Percentiles rank a stretch among this genome's conserved stretches.
Evolutionary conservation across 2,113 vertebrate species (phyloP).

Genomic region (Thunnus maccoyii): DNA sequence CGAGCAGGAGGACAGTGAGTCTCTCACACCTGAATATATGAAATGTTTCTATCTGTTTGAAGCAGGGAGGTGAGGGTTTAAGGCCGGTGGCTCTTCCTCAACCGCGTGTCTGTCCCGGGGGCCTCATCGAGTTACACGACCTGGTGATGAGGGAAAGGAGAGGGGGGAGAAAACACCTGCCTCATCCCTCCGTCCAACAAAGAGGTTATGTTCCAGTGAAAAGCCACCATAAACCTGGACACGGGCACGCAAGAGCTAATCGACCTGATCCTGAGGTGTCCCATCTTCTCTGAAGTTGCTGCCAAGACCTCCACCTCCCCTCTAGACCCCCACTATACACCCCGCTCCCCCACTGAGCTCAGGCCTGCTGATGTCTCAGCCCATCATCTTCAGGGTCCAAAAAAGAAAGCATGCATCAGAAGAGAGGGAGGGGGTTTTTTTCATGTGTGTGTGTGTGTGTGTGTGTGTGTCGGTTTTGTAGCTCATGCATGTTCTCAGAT

Average conservation of each 20-base stretch:
- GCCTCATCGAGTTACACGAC: slow-evolving; percentile 72
- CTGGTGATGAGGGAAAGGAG: slow-evolving; percentile 18
- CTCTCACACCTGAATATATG: slow-evolving; percentile 71
- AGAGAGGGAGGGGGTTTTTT: background rate
- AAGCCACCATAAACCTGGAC: slow-evolving; percentile 66
- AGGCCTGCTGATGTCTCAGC: slow-evolving; percentile 5
- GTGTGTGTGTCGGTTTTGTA: background rate
- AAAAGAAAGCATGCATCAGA: background rate
- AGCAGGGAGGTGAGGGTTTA: background rate
- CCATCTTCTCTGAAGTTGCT: slow-evolving; percentile 64
- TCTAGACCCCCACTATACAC: slow-evolving; percentile 1
- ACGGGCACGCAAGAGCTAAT: slow-evolving; percentile 71
- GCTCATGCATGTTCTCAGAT: slow-evolving; percentile 20
- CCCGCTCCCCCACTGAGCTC: slow-evolving; percentile 42
- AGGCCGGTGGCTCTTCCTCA: background rate
- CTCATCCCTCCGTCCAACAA: slow-evolving; percentile 64
- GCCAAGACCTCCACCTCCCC: slow-evolving; percentile 45
- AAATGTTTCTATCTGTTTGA: slow-evolving; percentile 75
- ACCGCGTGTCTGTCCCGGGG: slow-evolving; percentile 29
- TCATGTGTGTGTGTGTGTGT: background rate
- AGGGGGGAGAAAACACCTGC: slow-evolving; percentile 69
- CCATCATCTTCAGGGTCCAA: slow-evolving; percentile 9
- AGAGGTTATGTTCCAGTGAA: slow-evolving; percentile 69
- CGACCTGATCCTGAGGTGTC: slow-evolving; percentile 67
- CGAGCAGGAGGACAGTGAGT: slow-evolving; percentile 57